Evolutionary conservation across 2,113 vertebrate genomes (phyloP), one percentile per base, ranked within the genome.

Genomic region (Centrocercus urophasianus): DNA sequence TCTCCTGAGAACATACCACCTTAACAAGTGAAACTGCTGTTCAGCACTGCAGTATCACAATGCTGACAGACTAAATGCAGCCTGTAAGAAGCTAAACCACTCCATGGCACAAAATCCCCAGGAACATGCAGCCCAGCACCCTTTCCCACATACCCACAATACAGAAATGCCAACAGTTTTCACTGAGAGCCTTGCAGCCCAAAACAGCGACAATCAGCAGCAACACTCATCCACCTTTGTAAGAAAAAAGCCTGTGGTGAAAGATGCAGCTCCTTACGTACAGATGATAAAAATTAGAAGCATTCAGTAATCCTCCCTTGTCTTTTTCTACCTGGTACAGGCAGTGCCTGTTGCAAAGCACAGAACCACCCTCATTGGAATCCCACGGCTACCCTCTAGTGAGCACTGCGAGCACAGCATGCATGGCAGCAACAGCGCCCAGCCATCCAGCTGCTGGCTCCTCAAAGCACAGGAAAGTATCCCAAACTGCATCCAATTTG

Each of bases 341-440:
- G 36, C 73, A 90, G 61, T 18, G 43, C 61, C 40, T 66, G 36
- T 43, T 48, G 86, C 71, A 65, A 20, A 81, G 12, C 45, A 25
- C 40, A 84, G 57, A 50, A 67, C 70, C 89, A 93, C 8, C 57
- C 13, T 75, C 61, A 81, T 76, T 90, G 67, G 43, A 95, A 95
- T 95, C 93, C 93, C 96, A 97, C 96, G 96, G 30, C 96, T 94
- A 95, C 97, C 97, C 97, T 95, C 97, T 97, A 96, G 95, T 92
- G 97, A 97, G 93, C 95, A 95, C 45, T 45, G 36, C 43, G 78
- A 96, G 94, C 61, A 96, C 91, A 94, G 94, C 30, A 78, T 67
- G 79, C 38, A 61, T 27, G 48, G 34, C 72, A 84, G 65, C 57
- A 60, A 69, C 40, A 93, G 69, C 63, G 74, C 65, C 57, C 78